A percentile compares a stretch with the other conserved stretches of the same genome.
Conservation (phyloP, 2,113 vertebrate species). For the Centropus unirufus region DNA sequence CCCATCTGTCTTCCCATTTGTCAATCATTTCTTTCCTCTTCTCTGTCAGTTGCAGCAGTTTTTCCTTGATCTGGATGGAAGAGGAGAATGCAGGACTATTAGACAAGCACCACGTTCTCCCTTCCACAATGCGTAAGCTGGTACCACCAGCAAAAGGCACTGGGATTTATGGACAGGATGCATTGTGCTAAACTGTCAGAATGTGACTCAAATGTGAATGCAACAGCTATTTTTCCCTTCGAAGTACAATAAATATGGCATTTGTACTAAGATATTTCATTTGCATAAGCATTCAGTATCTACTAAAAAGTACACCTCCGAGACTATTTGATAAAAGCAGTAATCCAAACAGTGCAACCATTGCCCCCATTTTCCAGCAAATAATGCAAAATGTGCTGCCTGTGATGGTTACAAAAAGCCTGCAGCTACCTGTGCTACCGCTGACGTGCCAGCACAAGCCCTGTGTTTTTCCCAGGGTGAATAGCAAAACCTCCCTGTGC, state of each 20-base stretch:
- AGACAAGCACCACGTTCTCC: not conserved
- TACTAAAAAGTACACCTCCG: not conserved
- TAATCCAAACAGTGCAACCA: not conserved
- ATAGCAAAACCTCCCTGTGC: not conserved
- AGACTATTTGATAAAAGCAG: not conserved
- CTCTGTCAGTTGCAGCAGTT: conserved; percentile 92
- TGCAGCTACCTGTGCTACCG: not conserved
- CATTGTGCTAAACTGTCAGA: not conserved
- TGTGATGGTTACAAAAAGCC: not conserved
- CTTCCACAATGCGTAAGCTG: not conserved
- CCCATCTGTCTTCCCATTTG: conserved; percentile 99
- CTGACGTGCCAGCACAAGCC: not conserved
- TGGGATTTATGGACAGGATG: not conserved
- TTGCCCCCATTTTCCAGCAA: not conserved
- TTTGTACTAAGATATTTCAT: conserved; percentile 8
- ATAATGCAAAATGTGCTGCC: not conserved
- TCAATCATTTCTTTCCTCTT: conserved; percentile 99
- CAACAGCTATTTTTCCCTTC: not conserved
- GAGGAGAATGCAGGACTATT: conserved; percentile 27
- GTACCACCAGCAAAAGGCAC: not conserved
- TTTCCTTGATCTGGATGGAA: conserved; percentile 90
- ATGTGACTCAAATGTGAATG: not conserved
- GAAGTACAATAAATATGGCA: not conserved
- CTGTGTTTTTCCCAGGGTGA: not conserved
- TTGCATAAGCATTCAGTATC: not conserved